Conservation (phyloP, 23 tunicate species). For the Styela plicata region DNA sequence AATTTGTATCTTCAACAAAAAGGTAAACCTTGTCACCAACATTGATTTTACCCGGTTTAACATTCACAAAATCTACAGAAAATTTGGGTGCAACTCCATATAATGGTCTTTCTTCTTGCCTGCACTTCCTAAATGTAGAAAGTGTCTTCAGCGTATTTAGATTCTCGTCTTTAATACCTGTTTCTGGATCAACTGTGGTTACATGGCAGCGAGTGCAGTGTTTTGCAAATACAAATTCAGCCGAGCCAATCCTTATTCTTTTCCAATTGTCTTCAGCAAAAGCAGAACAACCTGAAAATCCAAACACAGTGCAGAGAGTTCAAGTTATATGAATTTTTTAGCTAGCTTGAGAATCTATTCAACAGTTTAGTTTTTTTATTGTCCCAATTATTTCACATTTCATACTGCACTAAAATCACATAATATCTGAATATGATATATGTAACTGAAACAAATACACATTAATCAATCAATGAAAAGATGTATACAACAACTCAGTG, state of each 20-base stretch:
- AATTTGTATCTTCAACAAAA: background rate
- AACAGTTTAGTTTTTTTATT: too few relatives aligned
- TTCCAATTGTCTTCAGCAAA: constrained; percentile 28
- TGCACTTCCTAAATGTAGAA: constrained; percentile 10
- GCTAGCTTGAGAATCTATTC: too few relatives aligned
- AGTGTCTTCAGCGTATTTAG: constrained; percentile 47
- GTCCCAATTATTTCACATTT: too few relatives aligned
- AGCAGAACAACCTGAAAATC: constrained; percentile 11
- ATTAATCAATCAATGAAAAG: too few relatives aligned
- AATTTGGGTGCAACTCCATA: constrained; percentile 39
- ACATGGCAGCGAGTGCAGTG: constrained; percentile 47
- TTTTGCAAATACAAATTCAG: constrained; percentile 23
- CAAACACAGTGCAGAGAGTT: too few relatives aligned
- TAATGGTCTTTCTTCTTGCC: constrained; percentile 16
- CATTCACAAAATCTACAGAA: constrained; percentile 32
- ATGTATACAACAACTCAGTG: too few relatives aligned
- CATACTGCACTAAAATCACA: too few relatives aligned
- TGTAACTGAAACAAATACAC: too few relatives aligned
- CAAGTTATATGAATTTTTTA: too few relatives aligned
- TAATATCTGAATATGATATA: too few relatives aligned
- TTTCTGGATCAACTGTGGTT: constrained; percentile 65
- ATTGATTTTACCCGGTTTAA: constrained; percentile 36
- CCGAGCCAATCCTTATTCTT: constrained; percentile 10
- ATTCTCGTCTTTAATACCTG: constrained; percentile 38
- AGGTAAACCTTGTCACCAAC: constrained; percentile 57